These are phyloP conservation scores for Mechanitis messenoides DNA, from an alignment of 2,888 invertebrate genomes.

Conservation along the genomic window DNA sequence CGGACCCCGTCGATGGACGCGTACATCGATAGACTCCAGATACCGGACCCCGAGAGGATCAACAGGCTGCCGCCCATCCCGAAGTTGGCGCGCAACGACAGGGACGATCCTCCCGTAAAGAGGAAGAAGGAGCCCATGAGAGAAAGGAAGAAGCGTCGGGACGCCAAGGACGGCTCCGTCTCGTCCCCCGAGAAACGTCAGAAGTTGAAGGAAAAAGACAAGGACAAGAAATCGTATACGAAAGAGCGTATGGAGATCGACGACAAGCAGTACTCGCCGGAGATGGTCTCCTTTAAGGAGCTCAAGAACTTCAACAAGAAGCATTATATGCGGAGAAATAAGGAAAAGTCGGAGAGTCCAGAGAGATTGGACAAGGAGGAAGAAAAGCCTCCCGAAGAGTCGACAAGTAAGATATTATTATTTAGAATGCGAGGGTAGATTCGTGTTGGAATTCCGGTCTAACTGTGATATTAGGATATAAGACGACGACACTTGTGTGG, in stretches of 20 bases:
- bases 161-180: slow-evolving; percentile 32
- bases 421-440: slow-evolving; percentile 44
- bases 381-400: slow-evolving; percentile 28
- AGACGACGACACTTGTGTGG: slow-evolving; percentile 48
- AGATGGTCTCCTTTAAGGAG: slow-evolving; percentile 72
- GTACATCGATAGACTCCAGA: slow-evolving; percentile 42
- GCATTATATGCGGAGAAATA: slow-evolving; percentile 81
- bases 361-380: slow-evolving; percentile 43
- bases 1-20: slow-evolving; percentile 31
- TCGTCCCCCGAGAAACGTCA: slow-evolving; percentile 32
- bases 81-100: slow-evolving; percentile 44
- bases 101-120: slow-evolving; percentile 28
- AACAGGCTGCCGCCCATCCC: slow-evolving; percentile 67
- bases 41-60: slow-evolving; percentile 51
- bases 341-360: slow-evolving; percentile 77
- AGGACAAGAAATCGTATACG: slow-evolving; percentile 32
- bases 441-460: slow-evolving; percentile 19
- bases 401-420: slow-evolving; percentile 72
- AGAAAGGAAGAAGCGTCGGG: slow-evolving; percentile 39
- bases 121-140: slow-evolving; percentile 28
- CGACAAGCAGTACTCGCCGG: slow-evolving; percentile 36
- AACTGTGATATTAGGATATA: slow-evolving; percentile 59
- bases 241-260: slow-evolving; percentile 32
- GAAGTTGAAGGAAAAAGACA: slow-evolving; percentile 30
- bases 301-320: slow-evolving; percentile 76